Base-by-base conservation (phyloP, 2,888 invertebrate species). In the Dugesia japonica region DNA sequence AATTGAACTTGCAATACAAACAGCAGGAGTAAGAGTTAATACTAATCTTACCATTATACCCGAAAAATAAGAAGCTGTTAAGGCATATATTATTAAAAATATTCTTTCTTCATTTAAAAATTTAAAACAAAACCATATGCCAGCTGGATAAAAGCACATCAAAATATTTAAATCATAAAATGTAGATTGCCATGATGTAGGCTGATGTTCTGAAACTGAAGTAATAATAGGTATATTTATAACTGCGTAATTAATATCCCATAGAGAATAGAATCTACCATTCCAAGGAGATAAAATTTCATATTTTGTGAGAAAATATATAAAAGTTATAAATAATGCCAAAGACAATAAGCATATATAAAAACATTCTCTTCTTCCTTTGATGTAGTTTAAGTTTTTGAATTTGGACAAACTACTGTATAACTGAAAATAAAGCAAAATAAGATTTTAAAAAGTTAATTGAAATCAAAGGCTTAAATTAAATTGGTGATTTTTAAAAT, bases 191-290 rank as follows among this genome's bases (percentile, higher is more conserved):
- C 98, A 99, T 0, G 95, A 94, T 0, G 98, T 98, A 0, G 98
- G 98, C 86, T 99, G 98, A 88, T 98, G 97, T 84, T 98, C 97
- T 0, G 95, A 95, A 26, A 98, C 97, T 0, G 94, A 95, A 0
- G 97, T 97, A 80, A 98, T 98, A 82, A 98, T 98, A 0, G 97
- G 97, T 82, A 97, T 97, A 86, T 98, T 95, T 81, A 97, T 94
- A 86, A 97, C 98, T 1, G 98, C 98, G 85, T 98, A 98, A 23
- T 94, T 94, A 0, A 97, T 98, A 85, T 98, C 98, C 97, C 97
- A 97, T 1, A 98, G 87, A 0, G 97, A 95, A 85, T 98, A 98
- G 86, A 98, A 98, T 80, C 97, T 27, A 20, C 78, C 77, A 71
- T 78, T 71, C 78, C 78, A 78, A 13, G 78, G 78, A 1, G 78